Evolutionary conservation across 2,113 vertebrate species (phyloP).

Genomic region (Mustela nigripes): DNA sequence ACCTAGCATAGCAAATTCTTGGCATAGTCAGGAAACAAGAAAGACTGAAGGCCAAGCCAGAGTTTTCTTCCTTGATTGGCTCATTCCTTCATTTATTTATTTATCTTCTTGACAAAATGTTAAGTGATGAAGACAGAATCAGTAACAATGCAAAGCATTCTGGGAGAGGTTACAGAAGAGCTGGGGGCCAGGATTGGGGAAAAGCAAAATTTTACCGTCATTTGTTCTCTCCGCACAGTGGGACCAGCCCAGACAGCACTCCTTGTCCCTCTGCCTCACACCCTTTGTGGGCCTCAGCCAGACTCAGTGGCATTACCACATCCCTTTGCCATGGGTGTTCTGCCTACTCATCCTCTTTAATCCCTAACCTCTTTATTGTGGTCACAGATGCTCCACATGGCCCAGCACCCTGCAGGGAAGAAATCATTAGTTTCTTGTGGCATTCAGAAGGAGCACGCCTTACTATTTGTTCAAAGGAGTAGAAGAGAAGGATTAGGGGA

Average conservation of each 20-base stretch:
- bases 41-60: background rate
- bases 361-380: slow-evolving; percentile 66
- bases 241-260: slow-evolving; percentile 6
- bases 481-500: background rate
- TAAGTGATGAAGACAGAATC: background rate
- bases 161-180: background rate
- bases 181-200: background rate
- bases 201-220: background rate
- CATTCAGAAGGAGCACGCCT: slow-evolving; percentile 15
- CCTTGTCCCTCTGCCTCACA: background rate
- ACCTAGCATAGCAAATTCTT: background rate
- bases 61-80: background rate
- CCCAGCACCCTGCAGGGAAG: slow-evolving; percentile 36
- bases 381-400: slow-evolving; percentile 37
- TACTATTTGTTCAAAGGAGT: background rate
- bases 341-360: slow-evolving; percentile 63
- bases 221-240: background rate
- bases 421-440: slow-evolving; percentile 56
- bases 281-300: background rate
- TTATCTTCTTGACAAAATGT: background rate
- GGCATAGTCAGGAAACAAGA: background rate
- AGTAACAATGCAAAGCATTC: background rate
- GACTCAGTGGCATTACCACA: slow-evolving; percentile 43
- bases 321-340: slow-evolving; percentile 5
- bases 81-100: background rate